Base-by-base conservation (phyloP, 2,113 vertebrate genomes). In the Poicephalus meyeri region DNA sequence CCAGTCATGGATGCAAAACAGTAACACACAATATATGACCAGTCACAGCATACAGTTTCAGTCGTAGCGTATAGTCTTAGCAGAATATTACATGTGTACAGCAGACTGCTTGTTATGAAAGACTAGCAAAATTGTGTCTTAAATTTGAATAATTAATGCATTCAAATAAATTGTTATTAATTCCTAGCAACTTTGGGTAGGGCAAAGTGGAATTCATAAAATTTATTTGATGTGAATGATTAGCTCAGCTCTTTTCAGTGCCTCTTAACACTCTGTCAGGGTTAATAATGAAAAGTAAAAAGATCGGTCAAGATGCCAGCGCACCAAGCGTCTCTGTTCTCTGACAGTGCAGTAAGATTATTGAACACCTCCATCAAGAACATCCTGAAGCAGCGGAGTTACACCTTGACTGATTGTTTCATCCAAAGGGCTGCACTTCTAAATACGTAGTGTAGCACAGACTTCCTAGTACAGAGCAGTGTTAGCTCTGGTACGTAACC, bases 141-240 rank as follows among this genome's bases (percentile, higher is more conserved):
- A 72, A 68, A 79, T 76, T 74, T 63, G 47, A 95, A 80, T 92
- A 93, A 95, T 80, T 86, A 71, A 72, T 88, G 39, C 8, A 37
- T 85, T 95, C 35, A 86, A 88, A 72, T 61, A 86, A 91, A 68
- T 91, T 53, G 10, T 66, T 87, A 50, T 28, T 56, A 81, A 79
- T 83, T 89, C 55, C 50, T 88, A 69, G 44, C 47, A 93, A 82
- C 47, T 39, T 28, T 25, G 56, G 16, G 41, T 50, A 91, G 77
- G 93, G 80, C 0, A 2, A 84, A 88, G 23, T 85, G 41, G 46
- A 91, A 82, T 79, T 90, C 0, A 44, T 95, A 69, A 55, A 9
- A 21, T 55, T 16, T 89, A 80, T 86, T 93, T 93, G 2, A 52
- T 71, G 28, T 61, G 44, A 97, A 65, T 91, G 12, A 91, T 78